Conservation (phyloP, 2,797 vertebrate species). For the Labeo calbasu region DNA sequence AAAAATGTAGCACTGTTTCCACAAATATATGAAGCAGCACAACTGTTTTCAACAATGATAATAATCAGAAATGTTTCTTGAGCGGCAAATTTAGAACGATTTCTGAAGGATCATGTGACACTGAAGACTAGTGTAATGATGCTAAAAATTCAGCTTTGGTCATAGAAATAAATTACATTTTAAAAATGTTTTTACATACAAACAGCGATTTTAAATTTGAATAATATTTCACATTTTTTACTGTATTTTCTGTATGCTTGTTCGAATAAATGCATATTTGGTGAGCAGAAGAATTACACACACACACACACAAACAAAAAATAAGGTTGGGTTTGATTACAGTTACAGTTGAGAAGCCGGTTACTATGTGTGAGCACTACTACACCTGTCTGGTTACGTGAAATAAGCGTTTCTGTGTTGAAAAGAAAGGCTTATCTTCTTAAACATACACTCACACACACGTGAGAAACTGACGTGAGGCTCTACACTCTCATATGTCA, state of each 20-base stretch:
- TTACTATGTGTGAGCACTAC: background rate
- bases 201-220: fast-evolving
- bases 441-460: slow-evolving; percentile 17
- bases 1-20: background rate
- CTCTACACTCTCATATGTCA: background rate
- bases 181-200: background rate
- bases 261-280: background rate
- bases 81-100: background rate
- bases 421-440: background rate
- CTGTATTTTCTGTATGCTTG: background rate
- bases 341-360: background rate
- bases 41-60: background rate
- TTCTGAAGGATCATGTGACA: background rate
- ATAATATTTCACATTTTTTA: background rate
- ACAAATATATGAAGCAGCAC: background rate
- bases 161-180: background rate
- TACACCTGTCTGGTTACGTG: background rate
- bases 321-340: background rate
- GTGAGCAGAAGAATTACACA: background rate
- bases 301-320: no score
- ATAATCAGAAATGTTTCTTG: background rate
- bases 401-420: background rate
- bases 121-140: background rate
- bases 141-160: background rate
- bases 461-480: background rate